Conservation (phyloP, 2,888 invertebrate species). For the Apoderus coryli region DNA sequence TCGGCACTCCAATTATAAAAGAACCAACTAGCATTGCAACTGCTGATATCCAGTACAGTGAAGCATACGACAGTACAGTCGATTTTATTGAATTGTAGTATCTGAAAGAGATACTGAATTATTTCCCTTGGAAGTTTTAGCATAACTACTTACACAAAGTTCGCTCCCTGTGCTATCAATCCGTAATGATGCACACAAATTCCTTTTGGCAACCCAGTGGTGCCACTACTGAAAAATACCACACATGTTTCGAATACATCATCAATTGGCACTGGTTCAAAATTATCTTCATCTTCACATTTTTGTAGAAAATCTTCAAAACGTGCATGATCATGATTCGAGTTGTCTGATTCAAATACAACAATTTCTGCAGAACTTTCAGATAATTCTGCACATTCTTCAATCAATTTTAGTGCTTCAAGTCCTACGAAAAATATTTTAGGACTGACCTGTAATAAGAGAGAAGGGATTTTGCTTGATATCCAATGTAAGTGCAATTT, state of each 20-base stretch:
- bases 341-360: conserved; percentile 19
- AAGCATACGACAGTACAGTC: conserved; percentile 19
- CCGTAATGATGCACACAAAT: conserved; percentile 23
- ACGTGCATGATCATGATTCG: conserved; percentile 18
- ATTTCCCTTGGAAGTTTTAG: too few relatives aligned
- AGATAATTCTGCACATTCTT: too few relatives aligned
- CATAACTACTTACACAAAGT: conserved; percentile 16
- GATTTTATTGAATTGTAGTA: too few relatives aligned
- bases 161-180: conserved; percentile 15
- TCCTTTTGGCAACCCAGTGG: conserved; percentile 29
- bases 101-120: too few relatives aligned
- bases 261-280: conserved; percentile 18
- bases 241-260: conserved; percentile 19
- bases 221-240: conserved; percentile 27
- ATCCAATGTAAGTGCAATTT: too few relatives aligned
- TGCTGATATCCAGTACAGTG: conserved; percentile 28
- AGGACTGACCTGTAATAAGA: too few relatives aligned
- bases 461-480: too few relatives aligned
- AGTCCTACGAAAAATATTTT: too few relatives aligned
- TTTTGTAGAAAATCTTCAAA: conserved; percentile 20
- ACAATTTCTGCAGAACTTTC: too few relatives aligned
- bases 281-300: conserved; percentile 20
- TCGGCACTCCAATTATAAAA: conserved; percentile 20
- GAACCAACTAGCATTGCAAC: conserved; percentile 17
- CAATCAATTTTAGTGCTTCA: too few relatives aligned